phyloP scores from a whole-genome alignment of 1,140 invertebrate genomes.

The Hycleus cichorii region DNA sequence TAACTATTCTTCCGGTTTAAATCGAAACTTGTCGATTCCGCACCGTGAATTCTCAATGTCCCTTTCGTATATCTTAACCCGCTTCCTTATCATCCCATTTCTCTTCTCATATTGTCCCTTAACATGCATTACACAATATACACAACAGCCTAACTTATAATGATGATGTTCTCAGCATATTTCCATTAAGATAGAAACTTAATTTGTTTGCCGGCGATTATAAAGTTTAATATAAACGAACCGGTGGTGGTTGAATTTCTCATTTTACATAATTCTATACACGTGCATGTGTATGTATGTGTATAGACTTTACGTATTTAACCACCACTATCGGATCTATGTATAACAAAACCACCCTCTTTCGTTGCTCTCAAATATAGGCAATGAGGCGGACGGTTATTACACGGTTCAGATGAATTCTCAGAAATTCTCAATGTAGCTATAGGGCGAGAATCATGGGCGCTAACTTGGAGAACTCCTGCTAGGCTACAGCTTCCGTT shows the following conservation, averaged over 20 bases:
- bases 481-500: too few species aligned
- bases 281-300: neutral
- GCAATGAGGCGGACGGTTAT: conserved; percentile 25
- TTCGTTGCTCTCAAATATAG: conserved; percentile 2
- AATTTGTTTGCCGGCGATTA: conserved; percentile 16
- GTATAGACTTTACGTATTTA: neutral
- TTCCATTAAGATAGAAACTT: conserved; percentile 14
- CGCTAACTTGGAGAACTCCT: too few species aligned
- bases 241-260: conserved; percentile 2
- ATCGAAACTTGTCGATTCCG: too few species aligned
- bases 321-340: too few species aligned
- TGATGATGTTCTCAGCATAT: conserved; percentile 12
- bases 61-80: too few species aligned
- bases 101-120: too few species aligned
- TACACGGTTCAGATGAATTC: conserved; percentile 22
- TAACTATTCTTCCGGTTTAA: too few species aligned
- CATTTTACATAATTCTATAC: neutral
- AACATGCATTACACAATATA: too few species aligned
- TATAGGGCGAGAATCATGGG: neutral
- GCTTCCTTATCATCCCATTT: too few species aligned
- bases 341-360: neutral
- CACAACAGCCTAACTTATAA: too few species aligned
- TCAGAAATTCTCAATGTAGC: neutral
- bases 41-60: too few species aligned
- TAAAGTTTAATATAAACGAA: conserved; percentile 20